phyloP scores from a whole-genome alignment of 1,140 invertebrate species.

The Drosophila orena region DNA sequence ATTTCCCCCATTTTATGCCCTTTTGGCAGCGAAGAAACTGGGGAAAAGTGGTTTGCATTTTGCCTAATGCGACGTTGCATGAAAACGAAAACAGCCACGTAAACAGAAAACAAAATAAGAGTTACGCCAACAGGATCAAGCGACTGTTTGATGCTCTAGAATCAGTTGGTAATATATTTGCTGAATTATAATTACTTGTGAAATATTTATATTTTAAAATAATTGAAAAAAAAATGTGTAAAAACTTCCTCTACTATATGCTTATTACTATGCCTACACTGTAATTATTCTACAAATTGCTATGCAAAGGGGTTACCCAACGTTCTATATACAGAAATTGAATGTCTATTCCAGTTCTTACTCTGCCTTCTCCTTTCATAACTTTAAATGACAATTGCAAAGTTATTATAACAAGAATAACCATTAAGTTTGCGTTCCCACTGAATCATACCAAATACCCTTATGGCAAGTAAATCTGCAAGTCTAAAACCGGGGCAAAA shows the following conservation, averaged over 20 bases:
- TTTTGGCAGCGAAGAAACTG: not conserved
- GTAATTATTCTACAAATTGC: no score
- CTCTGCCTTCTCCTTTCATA: not conserved
- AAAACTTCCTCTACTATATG: no score
- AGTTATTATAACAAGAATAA: constrained; percentile 6
- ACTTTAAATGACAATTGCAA: constrained; percentile 4
- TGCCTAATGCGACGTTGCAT: constrained; percentile 63
- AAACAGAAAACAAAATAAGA: constrained; percentile 57
- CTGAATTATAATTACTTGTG: no score
- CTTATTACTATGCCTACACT: no score
- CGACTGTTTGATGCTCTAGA: constrained; percentile 28
- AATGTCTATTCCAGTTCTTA: not conserved
- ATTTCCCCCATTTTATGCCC: constrained; percentile 1
- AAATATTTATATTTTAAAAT: no score
- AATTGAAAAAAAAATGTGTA: no score
- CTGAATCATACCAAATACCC: constrained; percentile 1
- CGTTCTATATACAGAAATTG: no score
- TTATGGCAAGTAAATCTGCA: constrained; percentile 8
- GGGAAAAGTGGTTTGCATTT: constrained; percentile 54
- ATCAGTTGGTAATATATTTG: not conserved
- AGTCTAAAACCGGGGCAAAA: constrained; percentile 11
- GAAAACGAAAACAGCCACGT: constrained; percentile 58
- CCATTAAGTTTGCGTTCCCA: constrained; percentile 5
- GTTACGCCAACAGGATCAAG: not conserved
- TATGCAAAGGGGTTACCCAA: no score